Evolutionary conservation across 2,888 invertebrate genomes (phyloP).

Genomic region (Argynnis bischoffii): DNA sequence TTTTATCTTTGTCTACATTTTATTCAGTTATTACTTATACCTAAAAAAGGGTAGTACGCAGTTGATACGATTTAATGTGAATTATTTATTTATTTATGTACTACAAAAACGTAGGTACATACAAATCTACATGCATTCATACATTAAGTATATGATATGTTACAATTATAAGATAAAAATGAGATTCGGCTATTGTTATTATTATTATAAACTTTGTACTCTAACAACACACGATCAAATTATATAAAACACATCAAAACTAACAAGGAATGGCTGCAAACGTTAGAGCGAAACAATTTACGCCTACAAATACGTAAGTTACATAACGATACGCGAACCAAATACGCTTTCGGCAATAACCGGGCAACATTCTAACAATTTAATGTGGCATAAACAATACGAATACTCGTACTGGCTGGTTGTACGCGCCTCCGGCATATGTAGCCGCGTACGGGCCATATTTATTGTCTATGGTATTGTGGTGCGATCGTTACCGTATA

Average conservation of each 20-base stretch:
- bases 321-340: constrained; percentile 71
- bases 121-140: no score
- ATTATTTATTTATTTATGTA: no score
- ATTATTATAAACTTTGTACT: neutral
- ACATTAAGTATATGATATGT: no score
- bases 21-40: no score
- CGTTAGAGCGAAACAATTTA: constrained; percentile 57
- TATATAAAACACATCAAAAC: constrained; percentile 53
- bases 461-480: constrained; percentile 81
- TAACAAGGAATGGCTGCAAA: constrained; percentile 53
- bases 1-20: no score
- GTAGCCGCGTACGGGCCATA: constrained; percentile 70
- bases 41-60: no score
- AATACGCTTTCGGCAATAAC: constrained; percentile 81
- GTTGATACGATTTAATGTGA: no score
- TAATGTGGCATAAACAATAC: constrained; percentile 80
- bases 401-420: constrained; percentile 63
- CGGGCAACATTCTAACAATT: constrained; percentile 79
- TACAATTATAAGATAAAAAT: no score
- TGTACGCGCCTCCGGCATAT: constrained; percentile 69
- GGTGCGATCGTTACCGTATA: constrained; percentile 79
- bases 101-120: no score
- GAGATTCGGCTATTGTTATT: neutral
- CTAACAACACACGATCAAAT: constrained; percentile 39
- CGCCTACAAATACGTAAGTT: constrained; percentile 63